Conservation (phyloP, 2,797 vertebrate species). For the Chiloscyllium punctatum region DNA sequence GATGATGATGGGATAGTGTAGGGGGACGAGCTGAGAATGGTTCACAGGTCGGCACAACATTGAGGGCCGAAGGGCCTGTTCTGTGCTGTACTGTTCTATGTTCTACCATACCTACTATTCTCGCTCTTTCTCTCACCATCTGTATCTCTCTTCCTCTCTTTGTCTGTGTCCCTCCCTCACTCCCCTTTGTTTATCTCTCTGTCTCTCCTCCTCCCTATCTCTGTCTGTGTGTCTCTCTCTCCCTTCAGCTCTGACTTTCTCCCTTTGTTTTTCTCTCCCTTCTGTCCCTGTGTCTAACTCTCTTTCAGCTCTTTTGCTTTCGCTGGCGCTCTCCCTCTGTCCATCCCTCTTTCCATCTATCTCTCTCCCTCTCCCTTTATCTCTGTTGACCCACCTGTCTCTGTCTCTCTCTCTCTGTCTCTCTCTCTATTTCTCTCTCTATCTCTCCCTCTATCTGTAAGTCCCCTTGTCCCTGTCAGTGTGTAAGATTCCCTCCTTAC, state of each 20-base stretch:
- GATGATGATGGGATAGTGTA: too few relatives aligned
- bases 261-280: neutral
- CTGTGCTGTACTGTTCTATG: too few relatives aligned
- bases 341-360: neutral
- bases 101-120: slow-evolving; percentile 22
- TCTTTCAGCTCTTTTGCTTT: too few relatives aligned
- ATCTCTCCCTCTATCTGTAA: too few relatives aligned
- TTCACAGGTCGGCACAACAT: too few relatives aligned
- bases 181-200: neutral
- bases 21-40: too few relatives aligned
- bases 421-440: neutral
- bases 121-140: slow-evolving; percentile 23
- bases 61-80: too few relatives aligned
- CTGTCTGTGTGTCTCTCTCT: slow-evolving; percentile 20
- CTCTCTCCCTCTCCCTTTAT: neutral
- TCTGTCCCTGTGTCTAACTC: too few relatives aligned
- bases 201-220: neutral
- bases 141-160: neutral
- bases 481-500: too few relatives aligned
- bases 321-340: too few relatives aligned
- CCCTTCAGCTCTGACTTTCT: neutral
- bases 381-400: too few relatives aligned
- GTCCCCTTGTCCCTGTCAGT: too few relatives aligned
- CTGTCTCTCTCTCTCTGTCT: neutral
- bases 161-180: slow-evolving; percentile 30